These are phyloP conservation scores for Distichodus sexfasciatus DNA, from an alignment of 2,797 vertebrate genomes.

Conservation along the genomic window DNA sequence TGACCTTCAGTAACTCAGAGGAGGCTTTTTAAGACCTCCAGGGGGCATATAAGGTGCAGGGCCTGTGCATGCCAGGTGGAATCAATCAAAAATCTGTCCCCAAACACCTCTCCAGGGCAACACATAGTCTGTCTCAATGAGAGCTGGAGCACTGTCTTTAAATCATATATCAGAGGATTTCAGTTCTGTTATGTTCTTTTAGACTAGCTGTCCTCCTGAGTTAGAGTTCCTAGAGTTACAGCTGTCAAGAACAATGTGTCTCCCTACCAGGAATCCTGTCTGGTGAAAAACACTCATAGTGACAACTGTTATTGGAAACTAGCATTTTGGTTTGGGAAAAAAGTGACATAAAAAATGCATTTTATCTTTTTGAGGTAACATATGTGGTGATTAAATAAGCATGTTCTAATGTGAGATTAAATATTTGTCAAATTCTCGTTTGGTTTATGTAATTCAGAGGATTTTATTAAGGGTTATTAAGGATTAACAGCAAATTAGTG, in stretches of 20 bases:
- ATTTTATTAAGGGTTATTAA: too few species aligned
- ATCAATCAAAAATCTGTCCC: constrained; percentile 16
- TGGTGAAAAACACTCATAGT: too few species aligned
- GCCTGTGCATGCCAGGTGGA: constrained; percentile 5
- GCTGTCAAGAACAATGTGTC: neutral
- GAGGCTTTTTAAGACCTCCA: neutral
- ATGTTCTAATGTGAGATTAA: too few species aligned
- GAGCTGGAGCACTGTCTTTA: neutral
- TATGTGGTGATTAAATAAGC: too few species aligned
- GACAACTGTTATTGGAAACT: too few species aligned
- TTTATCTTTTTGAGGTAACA: too few species aligned
- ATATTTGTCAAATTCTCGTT: too few species aligned
- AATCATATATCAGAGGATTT: neutral
- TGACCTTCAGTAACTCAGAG: constrained; percentile 27
- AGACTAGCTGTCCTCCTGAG: neutral
- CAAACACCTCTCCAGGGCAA: neutral
- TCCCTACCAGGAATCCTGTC: neutral
- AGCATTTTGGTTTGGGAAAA: too few species aligned
- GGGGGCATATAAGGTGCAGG: neutral
- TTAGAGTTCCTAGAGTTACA: neutral
- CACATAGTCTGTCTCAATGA: neutral
- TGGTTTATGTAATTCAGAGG: too few species aligned
- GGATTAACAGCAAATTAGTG: too few species aligned
- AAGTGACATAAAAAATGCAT: too few species aligned
- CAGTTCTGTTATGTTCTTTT: neutral